Evolutionary conservation across 2,888 invertebrate genomes (phyloP).

Genomic region (Apoda limacodes): DNA sequence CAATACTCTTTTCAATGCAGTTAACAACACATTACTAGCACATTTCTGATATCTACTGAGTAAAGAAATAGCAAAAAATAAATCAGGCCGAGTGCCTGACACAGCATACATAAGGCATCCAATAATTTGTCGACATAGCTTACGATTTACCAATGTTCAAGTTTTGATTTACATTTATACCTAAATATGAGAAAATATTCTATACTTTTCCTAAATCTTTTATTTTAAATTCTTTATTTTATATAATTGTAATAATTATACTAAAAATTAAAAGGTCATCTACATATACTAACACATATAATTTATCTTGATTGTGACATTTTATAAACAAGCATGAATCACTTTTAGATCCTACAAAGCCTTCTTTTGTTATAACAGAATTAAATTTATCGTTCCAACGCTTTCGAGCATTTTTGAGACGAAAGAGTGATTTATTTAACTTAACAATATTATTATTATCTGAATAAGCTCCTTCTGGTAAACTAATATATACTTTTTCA

Average conservation of each 20-base stretch:
- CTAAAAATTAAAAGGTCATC: slow-evolving; percentile 17
- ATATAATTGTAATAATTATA: no score
- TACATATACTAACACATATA: slow-evolving; percentile 18
- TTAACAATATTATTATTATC: slow-evolving; percentile 14
- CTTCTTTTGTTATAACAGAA: slow-evolving; percentile 14
- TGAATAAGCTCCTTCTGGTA: slow-evolving; percentile 15
- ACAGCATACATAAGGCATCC: background rate
- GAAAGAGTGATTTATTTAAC: slow-evolving; percentile 18
- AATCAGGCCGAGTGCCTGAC: background rate
- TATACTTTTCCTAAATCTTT: slow-evolving; percentile 19
- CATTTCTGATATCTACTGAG: background rate
- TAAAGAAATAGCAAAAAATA: background rate
- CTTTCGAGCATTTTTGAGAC: slow-evolving; percentile 18
- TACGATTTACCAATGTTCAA: background rate
- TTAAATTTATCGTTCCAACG: slow-evolving; percentile 21
- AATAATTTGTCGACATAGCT: background rate
- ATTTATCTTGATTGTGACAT: slow-evolving; percentile 9
- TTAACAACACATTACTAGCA: background rate
- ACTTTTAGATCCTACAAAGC: slow-evolving; percentile 16
- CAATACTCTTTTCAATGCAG: background rate
- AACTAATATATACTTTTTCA: slow-evolving; percentile 14
- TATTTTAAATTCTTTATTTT: slow-evolving; percentile 17
- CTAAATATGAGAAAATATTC: no score
- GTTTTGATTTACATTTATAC: background rate
- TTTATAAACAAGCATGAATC: slow-evolving; percentile 18